phyloP scores from a whole-genome alignment of 2,113 vertebrate species.

The Arothron firmamentum region DNA sequence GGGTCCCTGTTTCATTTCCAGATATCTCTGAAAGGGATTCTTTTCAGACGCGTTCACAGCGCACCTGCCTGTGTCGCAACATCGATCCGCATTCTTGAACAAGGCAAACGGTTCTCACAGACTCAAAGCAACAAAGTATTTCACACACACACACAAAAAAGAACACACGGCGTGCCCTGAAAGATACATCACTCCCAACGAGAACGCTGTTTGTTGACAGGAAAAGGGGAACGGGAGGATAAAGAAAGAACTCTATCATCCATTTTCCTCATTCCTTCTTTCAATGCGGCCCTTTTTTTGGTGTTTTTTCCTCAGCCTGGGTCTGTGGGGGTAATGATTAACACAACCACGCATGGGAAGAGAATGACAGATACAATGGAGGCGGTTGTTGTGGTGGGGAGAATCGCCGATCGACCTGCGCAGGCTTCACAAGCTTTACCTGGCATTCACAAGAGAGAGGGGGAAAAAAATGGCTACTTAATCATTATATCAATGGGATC shows the following conservation, averaged over 20 bases:
- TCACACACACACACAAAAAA: constrained; percentile 31
- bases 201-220: constrained; percentile 60
- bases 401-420: constrained; percentile 48
- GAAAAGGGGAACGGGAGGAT: background rate
- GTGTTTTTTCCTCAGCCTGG: constrained; percentile 25
- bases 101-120: constrained; percentile 58
- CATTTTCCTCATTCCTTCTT: constrained; percentile 64
- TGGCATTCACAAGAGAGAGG: constrained; percentile 55
- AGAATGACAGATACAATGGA: constrained; percentile 69
- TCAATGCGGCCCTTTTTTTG: constrained; percentile 49
- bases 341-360: constrained; percentile 73
- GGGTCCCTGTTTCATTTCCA: constrained; percentile 8
- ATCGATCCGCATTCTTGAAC: constrained; percentile 62
- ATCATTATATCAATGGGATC: constrained; percentile 68
- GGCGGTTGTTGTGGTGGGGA: constrained; percentile 65
- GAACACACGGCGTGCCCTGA: constrained; percentile 20
- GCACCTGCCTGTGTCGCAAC: constrained; percentile 45
- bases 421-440: constrained; percentile 62
- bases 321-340: constrained; percentile 74
- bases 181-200: constrained; percentile 47
- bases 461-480: constrained; percentile 57
- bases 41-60: constrained; percentile 6
- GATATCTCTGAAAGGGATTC: constrained; percentile 32
- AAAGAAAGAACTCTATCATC: constrained; percentile 33
- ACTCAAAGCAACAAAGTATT: constrained; percentile 34